Base-by-base conservation (phyloP, 2,888 invertebrate species). In the Cantharis rufa region DNA sequence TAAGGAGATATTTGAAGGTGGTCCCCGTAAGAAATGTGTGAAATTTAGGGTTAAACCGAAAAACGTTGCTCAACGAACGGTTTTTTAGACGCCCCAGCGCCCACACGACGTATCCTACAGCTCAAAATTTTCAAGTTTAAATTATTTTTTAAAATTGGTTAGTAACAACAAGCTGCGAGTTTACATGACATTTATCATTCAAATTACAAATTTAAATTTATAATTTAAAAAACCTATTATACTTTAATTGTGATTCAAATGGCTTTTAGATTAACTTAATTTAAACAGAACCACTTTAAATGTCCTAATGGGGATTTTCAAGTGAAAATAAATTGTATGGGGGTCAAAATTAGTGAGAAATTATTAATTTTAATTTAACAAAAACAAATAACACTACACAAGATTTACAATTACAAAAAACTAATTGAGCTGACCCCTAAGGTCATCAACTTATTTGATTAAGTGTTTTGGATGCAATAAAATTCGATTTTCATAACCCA, bases 21-120 rank as follows among this genome's bases (percentile, higher is more conserved):
- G 71, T 24, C 27, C 62, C 16, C 18, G 28, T 77, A 77, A 77
- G 76, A 77, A 32, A 71, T 77, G 76, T 77, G 76, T 73, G 76
- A 77, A 77, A 21, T 70, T 76, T 62, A 72, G 32, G 75, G 70
- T 28, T 75, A 70, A 64, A 15, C 15, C 21, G 62, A 69, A 69
- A 69, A 28, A 69, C 27, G 69, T 69, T 27, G n/a, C 21, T 1
- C 21, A 21, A 66, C 21, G 24, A 64, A 64, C 18, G 15, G 2
- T 63, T 63, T 63, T 63, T 18, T 63, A 1, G 11, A 13, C 18
- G 5, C 18, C 18, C 9, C 63, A 16, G 15, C 15, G 24, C n/a
- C 16, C 15, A 66, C 64, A 2, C 21, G n/a, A 16, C 10, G 5
- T 63, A 64, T 15, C 64, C 18, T 21, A 5, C 15, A 4, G 10